phyloP scores from a whole-genome alignment of 2,113 vertebrate species.

The Oryzias woworae region DNA sequence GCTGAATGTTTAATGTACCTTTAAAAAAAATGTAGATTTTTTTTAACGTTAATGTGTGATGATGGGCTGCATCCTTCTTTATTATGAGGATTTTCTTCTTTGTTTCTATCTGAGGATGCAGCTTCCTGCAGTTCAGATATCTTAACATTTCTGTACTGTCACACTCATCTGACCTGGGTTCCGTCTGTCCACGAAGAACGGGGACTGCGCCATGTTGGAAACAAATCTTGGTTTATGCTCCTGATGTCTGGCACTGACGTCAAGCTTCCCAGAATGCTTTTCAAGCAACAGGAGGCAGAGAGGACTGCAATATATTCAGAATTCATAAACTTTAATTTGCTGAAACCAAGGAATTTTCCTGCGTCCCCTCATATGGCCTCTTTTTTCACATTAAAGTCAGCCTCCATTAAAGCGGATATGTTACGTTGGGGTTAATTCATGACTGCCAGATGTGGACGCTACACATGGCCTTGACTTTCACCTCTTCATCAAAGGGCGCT shows the following conservation, averaged over 20 bases:
- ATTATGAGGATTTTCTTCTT: too few relatives aligned
- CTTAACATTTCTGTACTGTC: too few relatives aligned
- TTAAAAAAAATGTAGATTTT: too few relatives aligned
- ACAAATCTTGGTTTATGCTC: slow-evolving; percentile 56
- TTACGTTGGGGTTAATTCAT: slow-evolving; percentile 24
- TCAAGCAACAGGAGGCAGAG: slow-evolving; percentile 30
- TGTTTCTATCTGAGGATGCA: too few relatives aligned
- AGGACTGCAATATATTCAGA: slow-evolving; percentile 23
- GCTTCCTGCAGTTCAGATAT: too few relatives aligned
- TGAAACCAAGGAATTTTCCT: slow-evolving; percentile 43
- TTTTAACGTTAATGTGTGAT: too few relatives aligned
- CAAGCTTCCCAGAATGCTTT: slow-evolving; percentile 49
- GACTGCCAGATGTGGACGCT: slow-evolving; percentile 29
- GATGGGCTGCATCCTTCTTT: too few relatives aligned
- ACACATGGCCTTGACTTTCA: background rate
- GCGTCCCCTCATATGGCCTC: background rate
- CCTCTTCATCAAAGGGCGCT: background rate
- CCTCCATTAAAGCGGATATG: slow-evolving; percentile 30
- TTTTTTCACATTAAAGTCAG: background rate
- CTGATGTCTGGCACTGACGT: slow-evolving; percentile 48
- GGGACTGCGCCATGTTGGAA: slow-evolving; percentile 28
- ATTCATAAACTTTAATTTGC: slow-evolving; percentile 61
- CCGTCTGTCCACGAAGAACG: slow-evolving; percentile 49
- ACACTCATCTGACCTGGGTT: slow-evolving; percentile 3
- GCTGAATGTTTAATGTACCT: slow-evolving; percentile 30